Percentiles rank a stretch among this genome's conserved stretches.
phyloP scores from a whole-genome alignment of 2,888 invertebrate species.

The Cacoxenus indagator region DNA sequence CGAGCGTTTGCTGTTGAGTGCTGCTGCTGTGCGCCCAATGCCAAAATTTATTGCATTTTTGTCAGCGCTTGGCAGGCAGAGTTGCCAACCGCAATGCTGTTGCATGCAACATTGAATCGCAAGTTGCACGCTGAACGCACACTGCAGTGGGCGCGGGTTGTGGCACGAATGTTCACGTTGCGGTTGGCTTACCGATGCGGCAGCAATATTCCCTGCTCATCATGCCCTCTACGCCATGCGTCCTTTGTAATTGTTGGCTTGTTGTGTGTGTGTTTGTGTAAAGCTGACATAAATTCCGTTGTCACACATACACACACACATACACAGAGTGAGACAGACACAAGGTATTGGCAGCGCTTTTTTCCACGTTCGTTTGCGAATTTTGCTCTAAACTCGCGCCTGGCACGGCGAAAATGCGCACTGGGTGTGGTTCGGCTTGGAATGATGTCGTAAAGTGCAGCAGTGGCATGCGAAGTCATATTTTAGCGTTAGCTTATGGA shows the following conservation, averaged over 20 bases:
- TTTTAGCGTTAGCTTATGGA: conserved; percentile 21
- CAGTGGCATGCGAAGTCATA: conserved; percentile 12
- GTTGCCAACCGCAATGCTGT: conserved; percentile 38
- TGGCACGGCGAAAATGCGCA: background rate
- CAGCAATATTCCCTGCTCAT: conserved; percentile 38
- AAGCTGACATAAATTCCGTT: conserved; percentile 65
- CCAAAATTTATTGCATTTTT: conserved; percentile 14
- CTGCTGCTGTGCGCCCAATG: background rate
- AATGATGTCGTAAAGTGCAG: conserved; percentile 24
- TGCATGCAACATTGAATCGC: conserved; percentile 33
- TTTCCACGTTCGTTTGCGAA: background rate
- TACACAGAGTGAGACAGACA: too few species aligned
- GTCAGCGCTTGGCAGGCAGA: background rate
- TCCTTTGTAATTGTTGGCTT: conserved; percentile 6
- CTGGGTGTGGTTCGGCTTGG: conserved; percentile 43
- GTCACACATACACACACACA: too few species aligned
- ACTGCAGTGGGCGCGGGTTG: conserved; percentile 12
- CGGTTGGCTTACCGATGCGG: conserved; percentile 48
- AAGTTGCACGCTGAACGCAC: background rate
- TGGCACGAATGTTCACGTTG: conserved; percentile 39
- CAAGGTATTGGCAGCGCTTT: background rate
- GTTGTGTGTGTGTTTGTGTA: conserved; percentile 38
- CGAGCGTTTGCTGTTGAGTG: background rate
- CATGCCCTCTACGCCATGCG: conserved; percentile 13
- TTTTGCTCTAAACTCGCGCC: background rate